Base-by-base conservation (phyloP, 2,888 invertebrate genomes). In the Hypsopygia costalis region DNA sequence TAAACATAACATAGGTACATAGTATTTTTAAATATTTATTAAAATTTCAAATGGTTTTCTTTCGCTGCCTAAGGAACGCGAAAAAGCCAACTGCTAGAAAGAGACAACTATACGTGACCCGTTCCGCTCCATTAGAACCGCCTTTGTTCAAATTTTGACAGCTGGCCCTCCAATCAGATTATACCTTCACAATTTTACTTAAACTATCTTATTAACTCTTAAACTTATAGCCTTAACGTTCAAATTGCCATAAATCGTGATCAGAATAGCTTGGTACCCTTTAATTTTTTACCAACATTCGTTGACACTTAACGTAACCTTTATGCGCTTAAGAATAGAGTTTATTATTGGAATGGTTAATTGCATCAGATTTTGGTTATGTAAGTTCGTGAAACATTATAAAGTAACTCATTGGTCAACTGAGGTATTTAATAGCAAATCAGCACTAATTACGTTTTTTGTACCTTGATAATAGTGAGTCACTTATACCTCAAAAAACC, bases 61-160 rank as follows among this genome's bases (percentile, higher is more conserved):
- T 4, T 9, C 9, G 27, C 3, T 11, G 5, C 44, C 12, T 4
- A 37, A 46, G 37, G 63, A 51, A 44, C 62, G 49, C 63, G 47
- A 58, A 61, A 28, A 38, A 43, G 36, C 36, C 36, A 31, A 41
- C 39, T 3, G 62, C 32, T 45, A 41, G 69, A 82, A 55, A 72
- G 80, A 75, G 85, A 82, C 67, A 54, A 62, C 62, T 42, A 56
- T 69, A 74, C 37, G 46, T 45, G 51, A 46, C 46, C 44, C 42
- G 74, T 78, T 78, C 61, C 74, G 64, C 72, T 70, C 65, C 61
- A 77, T 80, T 75, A 78, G 70, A 65, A 66, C 62, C 75, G 75
- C 78, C 81, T 78, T 59, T 62, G 67, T 75, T 72, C 60, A 66
- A 80, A 78, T 71, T 82, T 83, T 85, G 81, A 81, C 79, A 82